Conservation (phyloP, 2,888 invertebrate genomes). For the Drosophila cracens region DNA sequence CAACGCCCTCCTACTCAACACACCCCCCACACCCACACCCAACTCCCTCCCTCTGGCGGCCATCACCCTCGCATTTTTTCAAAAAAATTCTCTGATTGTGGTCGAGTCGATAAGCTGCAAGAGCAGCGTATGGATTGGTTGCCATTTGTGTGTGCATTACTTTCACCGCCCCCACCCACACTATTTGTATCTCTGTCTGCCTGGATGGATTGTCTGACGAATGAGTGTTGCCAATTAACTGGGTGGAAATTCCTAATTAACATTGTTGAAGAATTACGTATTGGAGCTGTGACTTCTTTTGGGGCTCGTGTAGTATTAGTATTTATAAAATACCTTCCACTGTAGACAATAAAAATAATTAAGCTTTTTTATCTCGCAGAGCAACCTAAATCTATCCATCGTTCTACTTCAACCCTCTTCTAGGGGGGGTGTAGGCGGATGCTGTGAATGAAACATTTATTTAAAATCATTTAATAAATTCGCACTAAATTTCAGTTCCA, state of each 20-base stretch:
- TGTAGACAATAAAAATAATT: not conserved
- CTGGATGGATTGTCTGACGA: slow-evolving; percentile 41
- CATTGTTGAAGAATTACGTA: not conserved
- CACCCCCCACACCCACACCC: not conserved
- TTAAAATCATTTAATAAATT: slow-evolving; percentile 81
- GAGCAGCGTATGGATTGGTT: slow-evolving; percentile 3
- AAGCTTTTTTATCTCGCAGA: not conserved
- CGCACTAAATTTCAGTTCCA: slow-evolving; percentile 80
- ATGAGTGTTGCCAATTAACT: slow-evolving; percentile 47
- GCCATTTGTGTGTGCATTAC: slow-evolving; percentile 32
- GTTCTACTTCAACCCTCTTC: no score
- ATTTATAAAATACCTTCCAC: not conserved
- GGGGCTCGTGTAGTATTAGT: not conserved
- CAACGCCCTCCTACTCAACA: not conserved
- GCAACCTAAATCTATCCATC: not conserved
- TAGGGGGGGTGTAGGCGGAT: not conserved
- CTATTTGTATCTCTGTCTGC: not conserved
- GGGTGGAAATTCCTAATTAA: slow-evolving; percentile 15
- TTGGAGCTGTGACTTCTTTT: not conserved
- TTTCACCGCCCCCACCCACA: not conserved
- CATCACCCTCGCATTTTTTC: not conserved
- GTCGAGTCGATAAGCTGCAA: slow-evolving; percentile 39
- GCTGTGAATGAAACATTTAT: slow-evolving; percentile 62
- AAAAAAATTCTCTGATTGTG: slow-evolving; percentile 12
- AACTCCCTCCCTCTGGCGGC: not conserved